Base-by-base conservation (phyloP, 2,888 invertebrate species). In the Pristionchus exspectatus region DNA sequence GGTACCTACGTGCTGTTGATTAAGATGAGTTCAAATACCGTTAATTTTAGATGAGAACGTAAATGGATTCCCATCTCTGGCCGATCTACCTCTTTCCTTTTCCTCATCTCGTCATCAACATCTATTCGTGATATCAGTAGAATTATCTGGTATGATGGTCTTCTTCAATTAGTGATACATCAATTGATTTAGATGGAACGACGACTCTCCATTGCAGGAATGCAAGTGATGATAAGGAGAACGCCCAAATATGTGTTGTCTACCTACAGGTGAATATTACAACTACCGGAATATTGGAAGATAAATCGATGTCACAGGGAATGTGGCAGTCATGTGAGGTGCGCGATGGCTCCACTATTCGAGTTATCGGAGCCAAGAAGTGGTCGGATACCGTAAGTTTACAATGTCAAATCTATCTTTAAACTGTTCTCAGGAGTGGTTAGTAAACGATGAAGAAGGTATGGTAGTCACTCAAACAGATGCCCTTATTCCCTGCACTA, bases 401-500 rank as follows among this genome's bases (percentile, higher is more conserved):
- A 50, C 38, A 18, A 16, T 84, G 44, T 30, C 24, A 50, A 5
- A n/a, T n/a, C 50, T n/a, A 81, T 84, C 18, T n/a, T 24, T n/a
- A n/a, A 5, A 16, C 24, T n/a, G 10, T 3, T 27, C 27, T 38
- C 66, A 89, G 89, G 89, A 89, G n/a, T 89, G 81, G 81, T 30
- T 89, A 56, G 66, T 89, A n/a, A 59, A 81, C 50, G 89, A 89
- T 30, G 81, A 77, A 50, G 69, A 50, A 14, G 89, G 89, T 18
- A 24, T 89, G 18, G 18, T 89, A 9, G 56, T 89, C 44, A 63
- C 83, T 38, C 81, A 83, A 12, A 44, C 81, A 24, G 81, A 77
- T n/a, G 89, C 87, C 2, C 90, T 93, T 44, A 74, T 93, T 33
- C 91, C 93, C 33, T 90, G 91, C 50, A 92, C 92, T 12, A 90